phyloP scores from a whole-genome alignment of 2,888 invertebrate genomes.

The Pristionchus fissidentatus region DNA sequence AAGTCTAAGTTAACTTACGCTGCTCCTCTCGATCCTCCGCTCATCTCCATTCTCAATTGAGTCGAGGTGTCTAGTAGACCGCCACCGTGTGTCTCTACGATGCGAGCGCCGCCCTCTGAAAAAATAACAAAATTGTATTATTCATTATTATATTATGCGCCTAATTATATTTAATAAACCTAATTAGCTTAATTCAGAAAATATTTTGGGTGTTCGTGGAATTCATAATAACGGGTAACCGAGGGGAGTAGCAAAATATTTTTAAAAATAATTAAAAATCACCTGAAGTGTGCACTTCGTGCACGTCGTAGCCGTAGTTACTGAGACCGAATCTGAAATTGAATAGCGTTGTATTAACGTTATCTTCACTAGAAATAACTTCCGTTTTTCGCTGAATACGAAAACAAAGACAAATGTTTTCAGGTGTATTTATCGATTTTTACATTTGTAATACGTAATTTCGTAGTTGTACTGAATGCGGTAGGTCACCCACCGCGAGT shows the following conservation, averaged over 20 bases:
- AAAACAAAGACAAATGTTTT: not conserved
- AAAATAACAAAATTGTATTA: not conserved
- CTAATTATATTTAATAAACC: too few relatives aligned
- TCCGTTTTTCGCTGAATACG: not conserved
- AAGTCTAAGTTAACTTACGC: not conserved
- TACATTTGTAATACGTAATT: too few relatives aligned
- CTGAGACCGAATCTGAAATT: constrained; percentile 53
- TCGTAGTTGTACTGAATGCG: too few relatives aligned
- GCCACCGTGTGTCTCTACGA: constrained; percentile 72
- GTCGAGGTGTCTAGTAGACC: constrained; percentile 50
- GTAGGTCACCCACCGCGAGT: constrained; percentile 10
- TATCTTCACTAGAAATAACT: not conserved
- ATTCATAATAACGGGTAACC: not conserved
- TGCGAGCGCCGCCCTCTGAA: constrained; percentile 70
- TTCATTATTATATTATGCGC: not conserved
- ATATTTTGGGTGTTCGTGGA: not conserved
- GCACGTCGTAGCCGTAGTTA: constrained; percentile 73
- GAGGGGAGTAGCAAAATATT: not conserved
- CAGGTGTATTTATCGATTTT: not conserved
- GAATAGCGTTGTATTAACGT: too few relatives aligned
- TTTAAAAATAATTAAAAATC: not conserved
- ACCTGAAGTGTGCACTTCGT: constrained; percentile 73
- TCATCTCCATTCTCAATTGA: constrained; percentile 15
- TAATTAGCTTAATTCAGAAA: not conserved
- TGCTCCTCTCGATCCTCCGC: not conserved